Evolutionary conservation across 2,113 vertebrate genomes (phyloP).

Genomic region (Dissostichus mawsoni): DNA sequence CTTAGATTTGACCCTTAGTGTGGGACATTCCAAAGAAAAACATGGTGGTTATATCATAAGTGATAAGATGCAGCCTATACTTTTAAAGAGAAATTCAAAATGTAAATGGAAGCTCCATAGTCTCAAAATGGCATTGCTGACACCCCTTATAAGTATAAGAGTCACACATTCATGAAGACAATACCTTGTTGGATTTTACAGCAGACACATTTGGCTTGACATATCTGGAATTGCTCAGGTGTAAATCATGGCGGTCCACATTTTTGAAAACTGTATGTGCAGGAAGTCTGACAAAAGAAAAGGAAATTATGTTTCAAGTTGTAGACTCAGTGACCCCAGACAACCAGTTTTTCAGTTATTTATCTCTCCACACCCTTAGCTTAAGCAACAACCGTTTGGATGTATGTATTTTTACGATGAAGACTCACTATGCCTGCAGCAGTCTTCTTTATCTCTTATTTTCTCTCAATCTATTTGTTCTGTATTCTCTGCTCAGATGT

Average conservation of each 20-base stretch:
- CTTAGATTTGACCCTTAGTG: no score
- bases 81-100: no score
- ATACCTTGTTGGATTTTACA: not conserved
- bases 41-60: no score
- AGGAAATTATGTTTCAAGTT: not conserved
- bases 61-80: no score
- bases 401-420: constrained; percentile 12
- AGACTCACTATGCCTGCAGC: constrained; percentile 27
- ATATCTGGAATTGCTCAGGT: not conserved
- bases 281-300: not conserved
- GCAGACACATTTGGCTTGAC: not conserved
- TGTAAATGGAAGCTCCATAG: no score
- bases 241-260: not conserved
- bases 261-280: not conserved
- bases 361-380: not conserved
- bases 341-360: constrained; percentile 27
- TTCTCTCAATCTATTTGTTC: not conserved
- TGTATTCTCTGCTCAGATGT: constrained; percentile 18
- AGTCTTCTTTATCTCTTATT: constrained; percentile 3
- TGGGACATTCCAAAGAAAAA: no score
- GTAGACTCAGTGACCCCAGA: constrained; percentile 40
- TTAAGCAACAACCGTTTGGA: constrained; percentile 27
- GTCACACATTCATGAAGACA: no score
- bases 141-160: no score
- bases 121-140: no score